phyloP scores from a whole-genome alignment of 1,140 invertebrate species.

The Drosophila willistoni region DNA sequence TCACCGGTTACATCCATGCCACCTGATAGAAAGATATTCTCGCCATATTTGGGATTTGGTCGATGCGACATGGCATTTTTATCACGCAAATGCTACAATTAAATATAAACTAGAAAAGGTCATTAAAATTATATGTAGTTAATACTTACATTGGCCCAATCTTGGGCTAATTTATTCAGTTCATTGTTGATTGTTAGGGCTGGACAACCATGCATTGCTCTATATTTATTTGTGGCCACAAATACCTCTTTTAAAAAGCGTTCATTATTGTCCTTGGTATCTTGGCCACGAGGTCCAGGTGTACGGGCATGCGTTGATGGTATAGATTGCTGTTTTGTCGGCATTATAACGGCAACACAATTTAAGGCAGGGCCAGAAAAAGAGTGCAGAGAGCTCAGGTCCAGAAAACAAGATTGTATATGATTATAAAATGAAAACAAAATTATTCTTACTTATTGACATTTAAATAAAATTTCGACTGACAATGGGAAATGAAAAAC shows the following conservation, averaged over 20 bases:
- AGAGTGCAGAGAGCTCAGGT: slow-evolving; percentile 11
- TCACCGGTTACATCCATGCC: slow-evolving; percentile 84
- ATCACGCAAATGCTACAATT: slow-evolving; percentile 60
- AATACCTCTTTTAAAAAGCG: slow-evolving; percentile 58
- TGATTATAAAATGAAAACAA: neutral
- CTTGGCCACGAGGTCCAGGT: slow-evolving; percentile 57
- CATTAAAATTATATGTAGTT: neutral
- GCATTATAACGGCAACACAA: slow-evolving; percentile 29
- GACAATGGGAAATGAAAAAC: no score
- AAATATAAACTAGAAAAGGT: neutral
- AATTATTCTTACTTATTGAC: neutral
- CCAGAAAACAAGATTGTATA: slow-evolving; percentile 13
- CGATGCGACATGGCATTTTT: slow-evolving; percentile 65
- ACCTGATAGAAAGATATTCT: slow-evolving; percentile 70
- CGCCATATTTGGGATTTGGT: slow-evolving; percentile 65
- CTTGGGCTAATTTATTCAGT: slow-evolving; percentile 56
- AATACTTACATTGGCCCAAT: slow-evolving; percentile 67
- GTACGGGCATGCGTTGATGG: slow-evolving; percentile 54
- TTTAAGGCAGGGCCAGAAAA: neutral
- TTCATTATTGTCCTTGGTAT: slow-evolving; percentile 64
- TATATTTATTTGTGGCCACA: slow-evolving; percentile 51
- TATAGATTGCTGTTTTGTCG: slow-evolving; percentile 39
- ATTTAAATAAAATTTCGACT: neutral
- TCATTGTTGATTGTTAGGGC: slow-evolving; percentile 43
- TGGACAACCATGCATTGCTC: slow-evolving; percentile 64